Conservation (phyloP, 2,113 vertebrate genomes). For the Callithrix jacchus region DNA sequence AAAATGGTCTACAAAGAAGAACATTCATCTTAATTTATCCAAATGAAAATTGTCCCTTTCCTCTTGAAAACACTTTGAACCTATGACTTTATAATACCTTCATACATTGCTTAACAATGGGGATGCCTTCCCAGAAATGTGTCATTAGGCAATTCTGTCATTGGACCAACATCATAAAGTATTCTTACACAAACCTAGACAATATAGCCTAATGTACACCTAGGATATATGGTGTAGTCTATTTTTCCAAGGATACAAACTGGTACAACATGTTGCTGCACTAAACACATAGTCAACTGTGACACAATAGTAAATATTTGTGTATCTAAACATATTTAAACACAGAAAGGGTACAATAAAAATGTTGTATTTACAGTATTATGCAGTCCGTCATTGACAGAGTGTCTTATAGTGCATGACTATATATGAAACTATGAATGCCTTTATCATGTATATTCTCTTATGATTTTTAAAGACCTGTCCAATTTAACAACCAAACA, state of each 20-base stretch:
- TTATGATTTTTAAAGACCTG: not conserved
- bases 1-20: not conserved
- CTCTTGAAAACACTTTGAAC: not conserved
- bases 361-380: not conserved
- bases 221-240: not conserved
- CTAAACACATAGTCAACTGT: not conserved
- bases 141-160: not conserved
- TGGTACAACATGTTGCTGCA: not conserved
- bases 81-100: not conserved
- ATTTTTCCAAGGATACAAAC: not conserved
- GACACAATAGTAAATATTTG: not conserved
- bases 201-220: not conserved
- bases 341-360: not conserved
- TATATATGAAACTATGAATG: not conserved
- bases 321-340: not conserved
- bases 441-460: not conserved
- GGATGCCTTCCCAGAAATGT: not conserved
- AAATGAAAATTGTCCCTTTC: not conserved
- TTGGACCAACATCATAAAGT: not conserved
- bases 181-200: not conserved
- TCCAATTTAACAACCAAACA: not conserved
- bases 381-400: not conserved
- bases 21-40: not conserved
- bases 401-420: not conserved
- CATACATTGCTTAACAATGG: not conserved